A percentile compares a stretch with the other conserved stretches of the same genome.
Conservation (phyloP, 2,113 vertebrate species). For the Gnathonemus longibarbis region DNA sequence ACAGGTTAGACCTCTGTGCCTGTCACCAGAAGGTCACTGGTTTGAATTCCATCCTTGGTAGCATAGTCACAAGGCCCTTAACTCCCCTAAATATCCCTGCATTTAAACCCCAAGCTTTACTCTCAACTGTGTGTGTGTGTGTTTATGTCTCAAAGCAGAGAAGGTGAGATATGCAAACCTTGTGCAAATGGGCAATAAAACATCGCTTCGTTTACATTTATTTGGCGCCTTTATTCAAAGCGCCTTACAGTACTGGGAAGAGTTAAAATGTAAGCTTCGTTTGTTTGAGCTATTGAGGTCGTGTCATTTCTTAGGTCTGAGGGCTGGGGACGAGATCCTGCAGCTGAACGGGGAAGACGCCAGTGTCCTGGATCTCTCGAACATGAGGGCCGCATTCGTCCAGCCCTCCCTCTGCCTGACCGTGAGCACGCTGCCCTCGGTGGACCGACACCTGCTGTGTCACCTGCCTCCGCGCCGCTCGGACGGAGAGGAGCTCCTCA, state of each 20-base stretch:
- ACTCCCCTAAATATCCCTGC: neutral
- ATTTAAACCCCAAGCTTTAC: neutral
- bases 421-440: conserved; percentile 66
- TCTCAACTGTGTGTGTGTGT: neutral
- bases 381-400: conserved; percentile 71
- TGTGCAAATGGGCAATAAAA: neutral
- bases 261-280: neutral
- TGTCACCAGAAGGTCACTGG: neutral
- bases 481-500: conserved; percentile 49
- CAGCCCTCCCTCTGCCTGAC: conserved; percentile 67
- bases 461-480: conserved; percentile 65
- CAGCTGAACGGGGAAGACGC: conserved; percentile 75
- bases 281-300: neutral
- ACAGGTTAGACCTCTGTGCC: neutral
- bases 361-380: conserved; percentile 62
- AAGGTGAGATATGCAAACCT: neutral
- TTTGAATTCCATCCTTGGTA: neutral
- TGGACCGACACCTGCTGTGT: conserved; percentile 53
- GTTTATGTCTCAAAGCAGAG: neutral
- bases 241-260: neutral
- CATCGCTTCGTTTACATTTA: neutral
- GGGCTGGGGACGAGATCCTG: conserved; percentile 78
- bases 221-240: neutral
- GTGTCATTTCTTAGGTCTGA: conserved; percentile 64
- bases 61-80: neutral